phyloP scores from a whole-genome alignment of 2,797 vertebrate species.

The Margarornis squamiger region DNA sequence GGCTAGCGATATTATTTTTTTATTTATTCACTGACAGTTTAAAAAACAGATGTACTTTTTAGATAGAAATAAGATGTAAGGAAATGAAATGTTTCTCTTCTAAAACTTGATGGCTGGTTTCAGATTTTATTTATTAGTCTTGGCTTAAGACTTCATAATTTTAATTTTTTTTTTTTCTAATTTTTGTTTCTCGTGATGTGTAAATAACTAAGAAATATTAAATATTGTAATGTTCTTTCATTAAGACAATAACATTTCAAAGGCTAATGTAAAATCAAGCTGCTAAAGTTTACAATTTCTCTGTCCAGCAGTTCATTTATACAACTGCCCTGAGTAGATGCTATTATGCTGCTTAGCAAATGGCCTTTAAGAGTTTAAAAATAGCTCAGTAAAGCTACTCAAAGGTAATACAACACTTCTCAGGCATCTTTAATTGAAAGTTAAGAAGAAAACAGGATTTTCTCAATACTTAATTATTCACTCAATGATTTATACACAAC shows the following conservation, averaged over 20 bases:
- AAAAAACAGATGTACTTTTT: slow-evolving; percentile 36
- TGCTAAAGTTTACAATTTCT: slow-evolving; percentile 78
- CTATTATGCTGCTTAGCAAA: slow-evolving; percentile 78
- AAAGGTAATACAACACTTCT: slow-evolving; percentile 73
- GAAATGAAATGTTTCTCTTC: not conserved
- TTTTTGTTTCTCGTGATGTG: slow-evolving; percentile 44
- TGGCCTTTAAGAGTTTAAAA: slow-evolving; percentile 75
- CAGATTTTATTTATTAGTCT: slow-evolving; percentile 25
- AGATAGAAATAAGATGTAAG: not conserved
- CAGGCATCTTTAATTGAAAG: slow-evolving; percentile 64
- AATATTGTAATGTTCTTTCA: slow-evolving; percentile 73
- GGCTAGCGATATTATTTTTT: not conserved
- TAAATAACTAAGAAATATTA: slow-evolving; percentile 78
- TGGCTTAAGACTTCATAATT: slow-evolving; percentile 10
- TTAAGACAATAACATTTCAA: slow-evolving; percentile 78
- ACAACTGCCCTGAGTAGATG: slow-evolving; percentile 84
- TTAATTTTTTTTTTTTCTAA: slow-evolving; percentile 25
- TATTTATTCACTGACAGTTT: not conserved
- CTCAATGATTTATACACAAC: slow-evolving; percentile 49
- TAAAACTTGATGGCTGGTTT: slow-evolving; percentile 25
- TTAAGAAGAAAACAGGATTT: slow-evolving; percentile 62
- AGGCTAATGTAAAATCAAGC: slow-evolving; percentile 78
- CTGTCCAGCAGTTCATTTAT: slow-evolving; percentile 83
- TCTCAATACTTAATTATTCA: slow-evolving; percentile 56
- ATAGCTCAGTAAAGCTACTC: slow-evolving; percentile 79